Base-by-base conservation (phyloP, 1,140 invertebrate species). In the Drosophila triauraria region DNA sequence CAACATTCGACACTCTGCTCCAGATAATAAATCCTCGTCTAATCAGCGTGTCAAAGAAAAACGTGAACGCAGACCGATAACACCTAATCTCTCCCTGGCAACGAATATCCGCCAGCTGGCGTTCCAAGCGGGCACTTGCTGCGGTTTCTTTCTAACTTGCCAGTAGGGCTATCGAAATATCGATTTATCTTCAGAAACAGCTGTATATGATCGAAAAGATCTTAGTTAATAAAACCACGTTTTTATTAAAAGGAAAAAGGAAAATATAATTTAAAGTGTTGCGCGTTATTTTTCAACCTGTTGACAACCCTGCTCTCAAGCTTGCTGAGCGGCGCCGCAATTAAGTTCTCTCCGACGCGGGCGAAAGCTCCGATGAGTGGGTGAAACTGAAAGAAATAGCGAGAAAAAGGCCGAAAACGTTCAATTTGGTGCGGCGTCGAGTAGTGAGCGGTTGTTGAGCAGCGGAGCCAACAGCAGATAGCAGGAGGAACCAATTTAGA, bases 371-470 rank as follows among this genome's bases (percentile, higher is more conserved):
- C 61, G 48, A n/a, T 27, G 15, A 17, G 62, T 50, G 61, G 44
- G 61, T 13, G 23, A 30, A 47, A 58, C 38, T 30, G 15, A 58
- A 65, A 65, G 40, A 61, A 61, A 61, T 61, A 32, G 20, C 46
- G 46, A 61, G 62, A 20, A 58, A 64, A 57, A 57, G 32, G 20
- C 30, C 51, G 51, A 51, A 44, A 70, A 64, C 48, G 61, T 67
- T 76, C 76, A 86, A 80, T 86, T 86, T 75, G 83, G 75, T 62
- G 80, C 69, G 77, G 80, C 64, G 81, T 83, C 47, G 68, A 83
- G 48, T 48, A 83, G 65, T 59, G 68, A 88, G 68, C 68, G 83
- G 84, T 87, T 88, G 84, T 88, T 60, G 43, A 32, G 60, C 63
- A 79, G 38, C 60, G 58, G 54, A 59, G 53, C 44, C 43, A 61